Conservation (phyloP, 2,113 vertebrate genomes). For the Chaetura pelagica region DNA sequence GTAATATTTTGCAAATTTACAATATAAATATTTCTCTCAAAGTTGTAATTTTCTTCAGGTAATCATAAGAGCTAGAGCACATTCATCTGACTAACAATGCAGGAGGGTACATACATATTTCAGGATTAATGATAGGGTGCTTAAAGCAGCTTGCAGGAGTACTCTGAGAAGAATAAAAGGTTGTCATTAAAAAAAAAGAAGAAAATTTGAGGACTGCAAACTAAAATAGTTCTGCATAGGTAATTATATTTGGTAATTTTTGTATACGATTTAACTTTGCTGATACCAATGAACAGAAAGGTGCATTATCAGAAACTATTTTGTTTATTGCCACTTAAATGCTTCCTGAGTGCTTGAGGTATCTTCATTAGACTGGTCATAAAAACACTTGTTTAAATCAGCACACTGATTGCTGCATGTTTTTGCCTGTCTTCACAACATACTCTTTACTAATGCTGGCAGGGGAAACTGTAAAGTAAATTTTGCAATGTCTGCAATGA, state of each 20-base stretch:
- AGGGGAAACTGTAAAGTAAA: neutral
- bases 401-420: neutral
- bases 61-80: constrained; percentile 31
- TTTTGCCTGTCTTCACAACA: neutral
- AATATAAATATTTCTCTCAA: constrained; percentile 46
- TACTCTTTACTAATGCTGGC: neutral
- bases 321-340: neutral
- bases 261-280: neutral
- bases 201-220: constrained; percentile 43
- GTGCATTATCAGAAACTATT: neutral
- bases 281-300: neutral
- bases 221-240: constrained; percentile 49
- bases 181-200: constrained; percentile 52
- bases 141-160: constrained; percentile 45
- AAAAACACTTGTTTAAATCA: neutral
- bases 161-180: constrained; percentile 57
- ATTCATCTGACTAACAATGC: constrained; percentile 59
- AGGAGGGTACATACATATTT: constrained; percentile 60
- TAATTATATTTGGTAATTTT: neutral
- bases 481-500: neutral
- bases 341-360: neutral
- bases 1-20: constrained; percentile 20
- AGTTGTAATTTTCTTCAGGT: constrained; percentile 59
- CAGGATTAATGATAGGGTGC: constrained; percentile 70
- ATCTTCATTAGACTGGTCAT: neutral